Percentiles rank a stretch among this genome's conserved stretches.
Evolutionary conservation across 2,113 vertebrate species (phyloP).

Genomic region (Dipodomys ordii): DNA sequence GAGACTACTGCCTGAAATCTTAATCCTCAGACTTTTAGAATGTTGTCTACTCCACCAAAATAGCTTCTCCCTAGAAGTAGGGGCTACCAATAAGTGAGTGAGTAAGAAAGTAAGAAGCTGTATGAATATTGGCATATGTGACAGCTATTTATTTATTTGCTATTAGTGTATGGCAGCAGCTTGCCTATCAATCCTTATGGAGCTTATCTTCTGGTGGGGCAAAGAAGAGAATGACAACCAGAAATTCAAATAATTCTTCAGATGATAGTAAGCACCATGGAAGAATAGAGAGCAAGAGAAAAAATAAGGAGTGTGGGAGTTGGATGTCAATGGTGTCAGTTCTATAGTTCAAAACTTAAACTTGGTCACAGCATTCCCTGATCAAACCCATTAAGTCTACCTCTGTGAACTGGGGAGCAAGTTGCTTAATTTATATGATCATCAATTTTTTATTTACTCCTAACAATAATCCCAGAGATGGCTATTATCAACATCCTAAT

Average conservation of each 20-base stretch:
- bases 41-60: neutral
- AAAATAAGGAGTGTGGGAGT: neutral
- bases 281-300: neutral
- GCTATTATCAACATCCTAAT: neutral
- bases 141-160: neutral
- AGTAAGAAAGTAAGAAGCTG: constrained; percentile 1
- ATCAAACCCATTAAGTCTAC: neutral
- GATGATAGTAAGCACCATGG: neutral
- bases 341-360: neutral
- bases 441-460: neutral
- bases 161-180: neutral
- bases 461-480: neutral
- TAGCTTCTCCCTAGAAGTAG: neutral
- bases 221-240: neutral
- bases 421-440: neutral
- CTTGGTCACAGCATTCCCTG: neutral
- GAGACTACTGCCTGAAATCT: constrained; percentile 5
- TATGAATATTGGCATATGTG: neutral
- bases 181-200: neutral
- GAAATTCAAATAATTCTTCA: neutral
- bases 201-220: neutral
- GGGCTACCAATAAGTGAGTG: neutral
- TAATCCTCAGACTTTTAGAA: neutral
- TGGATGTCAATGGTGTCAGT: neutral
- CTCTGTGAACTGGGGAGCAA: neutral